Evolutionary conservation across 2,888 invertebrate species (phyloP).

Genomic region (Agriopis aurantiaria): DNA sequence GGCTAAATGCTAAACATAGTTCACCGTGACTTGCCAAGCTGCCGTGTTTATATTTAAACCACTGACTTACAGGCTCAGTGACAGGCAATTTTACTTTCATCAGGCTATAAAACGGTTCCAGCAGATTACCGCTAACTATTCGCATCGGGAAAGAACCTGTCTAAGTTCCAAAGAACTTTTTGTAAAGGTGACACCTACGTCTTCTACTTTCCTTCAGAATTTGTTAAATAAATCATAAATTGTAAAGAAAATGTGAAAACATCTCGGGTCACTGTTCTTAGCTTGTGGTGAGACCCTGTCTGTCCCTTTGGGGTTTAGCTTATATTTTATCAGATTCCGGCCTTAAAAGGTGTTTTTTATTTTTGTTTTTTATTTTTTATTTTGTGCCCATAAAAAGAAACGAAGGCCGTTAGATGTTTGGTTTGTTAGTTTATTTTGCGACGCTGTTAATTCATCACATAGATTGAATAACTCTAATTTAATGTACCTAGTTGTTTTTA

Average conservation of each 20-base stretch:
- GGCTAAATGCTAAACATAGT: conserved; percentile 36
- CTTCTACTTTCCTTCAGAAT: background rate
- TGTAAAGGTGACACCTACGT: background rate
- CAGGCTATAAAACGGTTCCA: conserved; percentile 14
- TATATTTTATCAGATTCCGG: conserved; percentile 12
- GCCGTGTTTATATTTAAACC: conserved; percentile 36
- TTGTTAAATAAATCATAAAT: conserved; percentile 11
- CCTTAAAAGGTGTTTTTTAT: background rate
- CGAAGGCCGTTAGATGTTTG: background rate
- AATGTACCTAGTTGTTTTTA: background rate
- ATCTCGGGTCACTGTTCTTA: conserved; percentile 1
- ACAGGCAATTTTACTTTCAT: conserved; percentile 32
- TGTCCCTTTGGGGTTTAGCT: conserved; percentile 4
- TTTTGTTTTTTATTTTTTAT: background rate
- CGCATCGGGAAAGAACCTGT: background rate
- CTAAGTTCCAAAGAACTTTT: conserved; percentile 2
- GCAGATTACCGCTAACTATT: conserved; percentile 8
- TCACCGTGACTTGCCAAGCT: conserved; percentile 30
- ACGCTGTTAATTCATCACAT: background rate
- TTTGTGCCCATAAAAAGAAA: background rate
- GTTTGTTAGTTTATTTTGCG: background rate
- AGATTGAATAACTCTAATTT: background rate
- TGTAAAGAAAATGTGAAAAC: background rate
- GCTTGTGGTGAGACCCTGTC: conserved; percentile 2
- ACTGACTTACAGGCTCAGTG: conserved; percentile 17